These are phyloP conservation scores for Sebastes diaconus DNA, from an alignment of 2,797 vertebrate genomes.

Conservation along the genomic window DNA sequence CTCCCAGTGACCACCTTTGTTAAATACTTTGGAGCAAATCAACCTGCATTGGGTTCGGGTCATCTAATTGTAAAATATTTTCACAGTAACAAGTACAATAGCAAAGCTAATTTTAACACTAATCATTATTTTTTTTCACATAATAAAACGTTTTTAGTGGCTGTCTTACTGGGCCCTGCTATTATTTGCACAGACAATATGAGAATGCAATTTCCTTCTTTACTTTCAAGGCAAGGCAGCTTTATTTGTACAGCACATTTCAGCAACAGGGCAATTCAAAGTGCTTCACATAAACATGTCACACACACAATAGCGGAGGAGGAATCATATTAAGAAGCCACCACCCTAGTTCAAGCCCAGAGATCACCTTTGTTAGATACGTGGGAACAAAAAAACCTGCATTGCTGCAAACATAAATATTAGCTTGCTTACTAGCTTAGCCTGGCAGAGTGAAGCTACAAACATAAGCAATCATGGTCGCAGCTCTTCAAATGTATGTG, in stretches of 20 bases:
- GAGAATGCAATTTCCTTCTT: neutral
- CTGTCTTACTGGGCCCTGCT: neutral
- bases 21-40: too few relatives aligned
- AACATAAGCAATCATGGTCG: neutral
- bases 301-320: neutral
- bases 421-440: conserved; percentile 1
- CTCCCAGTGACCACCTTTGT: too few relatives aligned
- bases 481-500: fast-evolving
- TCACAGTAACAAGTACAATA: neutral
- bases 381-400: neutral
- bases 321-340: fast-evolving
- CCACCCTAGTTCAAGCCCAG: neutral
- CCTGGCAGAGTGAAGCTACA: neutral
- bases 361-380: neutral
- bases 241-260: too few relatives aligned
- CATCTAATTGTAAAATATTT: neutral
- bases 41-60: too few relatives aligned
- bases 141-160: neutral
- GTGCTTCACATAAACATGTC: too few relatives aligned
- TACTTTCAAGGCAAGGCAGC: neutral
- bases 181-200: neutral
- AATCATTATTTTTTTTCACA: too few relatives aligned
- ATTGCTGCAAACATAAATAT: neutral
- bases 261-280: too few relatives aligned
- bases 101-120: too few relatives aligned